Percentiles rank a stretch among this genome's conserved stretches.
Conservation (phyloP, 2,888 invertebrate species). For the Mimumesa dahlbomi region DNA sequence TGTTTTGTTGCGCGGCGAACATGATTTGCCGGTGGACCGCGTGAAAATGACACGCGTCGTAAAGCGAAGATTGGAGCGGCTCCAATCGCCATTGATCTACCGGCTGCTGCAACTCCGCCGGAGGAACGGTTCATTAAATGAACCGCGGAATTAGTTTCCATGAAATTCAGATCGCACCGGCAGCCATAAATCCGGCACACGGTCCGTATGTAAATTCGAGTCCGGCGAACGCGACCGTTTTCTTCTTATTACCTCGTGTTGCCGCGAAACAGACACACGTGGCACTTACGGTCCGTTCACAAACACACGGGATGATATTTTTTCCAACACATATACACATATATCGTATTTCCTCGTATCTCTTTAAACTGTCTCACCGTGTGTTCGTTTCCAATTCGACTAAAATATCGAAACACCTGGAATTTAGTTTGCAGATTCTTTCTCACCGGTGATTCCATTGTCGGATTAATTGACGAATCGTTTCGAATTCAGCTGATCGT, state of each 20-base stretch:
- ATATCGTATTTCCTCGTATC: no score
- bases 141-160: slow-evolving; percentile 41
- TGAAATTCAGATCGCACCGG: slow-evolving; percentile 25
- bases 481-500: no score
- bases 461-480: no score
- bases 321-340: no score
- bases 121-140: slow-evolving; percentile 36
- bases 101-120: not conserved
- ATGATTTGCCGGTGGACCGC: slow-evolving; percentile 61
- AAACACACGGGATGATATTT: no score
- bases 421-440: no score
- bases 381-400: no score
- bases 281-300: no score
- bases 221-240: slow-evolving; percentile 11
- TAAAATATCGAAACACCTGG: no score
- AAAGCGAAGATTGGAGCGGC: slow-evolving; percentile 12
- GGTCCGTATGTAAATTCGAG: slow-evolving; percentile 25
- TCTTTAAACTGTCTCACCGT: no score
- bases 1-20: slow-evolving; percentile 31
- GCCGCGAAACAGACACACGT: not conserved
- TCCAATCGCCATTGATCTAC: slow-evolving; percentile 3
- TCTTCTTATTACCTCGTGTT: slow-evolving; percentile 15
- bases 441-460: no score
- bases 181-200: slow-evolving; percentile 12
- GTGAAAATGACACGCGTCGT: slow-evolving; percentile 47